Evolutionary conservation across 2,888 invertebrate genomes (phyloP), one percentile per base, ranked within the genome.

Genomic region (Carpatolechia fugitivella): DNA sequence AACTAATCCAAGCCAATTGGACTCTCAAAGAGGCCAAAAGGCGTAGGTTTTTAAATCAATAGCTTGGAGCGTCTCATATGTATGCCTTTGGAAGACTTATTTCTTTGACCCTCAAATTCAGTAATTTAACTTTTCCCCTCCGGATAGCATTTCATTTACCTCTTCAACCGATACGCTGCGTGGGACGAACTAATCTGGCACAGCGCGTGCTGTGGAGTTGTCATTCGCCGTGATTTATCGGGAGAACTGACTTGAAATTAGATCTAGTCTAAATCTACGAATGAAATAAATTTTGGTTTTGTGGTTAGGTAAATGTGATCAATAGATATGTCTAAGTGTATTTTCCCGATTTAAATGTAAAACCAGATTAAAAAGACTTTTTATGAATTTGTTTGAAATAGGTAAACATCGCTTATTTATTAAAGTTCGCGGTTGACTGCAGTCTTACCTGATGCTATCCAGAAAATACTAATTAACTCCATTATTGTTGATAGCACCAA

Each of bases 71-170:
- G 54, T 48, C 53, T 48, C 54, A 48, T 48, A 48, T 55, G 55
- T 55, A 35, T 55, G 41, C 36, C 50, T 29, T 16, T 29, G 44
- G 40, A 55, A 57, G 57, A 57, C 57, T 88, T 87, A 86, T 88
- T 82, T 77, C 88, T 90, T 86, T 89, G 90, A 89, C 90, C 90
- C 90, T 84, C 86, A 90, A 88, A 88, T 89, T 90, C 85, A 85
- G 90, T 90, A 90, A 90, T 90, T 90, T 90, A 90, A 90, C 89
- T 89, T 90, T 88, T 87, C 90, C 90, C 90, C 90, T 89, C 86
- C 83, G 85, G 87, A 86, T 87, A 85, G 89, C 90, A 88, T 90
- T 90, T 90, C 89, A 90, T 90, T 90, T 90, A 90, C 90, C 90
- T 90, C 90, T 90, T 89, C 89, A 88, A 84, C 86, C 89, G 89